phyloP scores from a whole-genome alignment of 2,888 invertebrate genomes.

The Tetragnatha montana region DNA sequence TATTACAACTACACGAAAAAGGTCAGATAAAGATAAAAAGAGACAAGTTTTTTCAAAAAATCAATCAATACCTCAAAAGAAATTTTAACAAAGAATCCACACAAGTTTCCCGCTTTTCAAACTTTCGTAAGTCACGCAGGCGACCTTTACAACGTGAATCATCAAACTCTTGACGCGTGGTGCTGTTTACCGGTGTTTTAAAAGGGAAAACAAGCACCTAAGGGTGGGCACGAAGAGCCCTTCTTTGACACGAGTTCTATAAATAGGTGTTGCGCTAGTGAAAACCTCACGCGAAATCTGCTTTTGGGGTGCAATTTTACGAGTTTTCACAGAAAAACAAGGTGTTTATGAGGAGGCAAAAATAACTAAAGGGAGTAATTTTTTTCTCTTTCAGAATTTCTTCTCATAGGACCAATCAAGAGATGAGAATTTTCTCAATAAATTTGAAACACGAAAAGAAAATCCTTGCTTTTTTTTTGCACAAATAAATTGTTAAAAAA shows the following conservation, averaged over 20 bases:
- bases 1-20: too few species aligned
- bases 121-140: too few species aligned
- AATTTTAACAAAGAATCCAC: not conserved
- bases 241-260: not conserved
- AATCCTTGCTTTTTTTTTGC: not conserved
- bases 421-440: not conserved
- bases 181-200: not conserved
- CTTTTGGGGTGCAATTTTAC: not conserved
- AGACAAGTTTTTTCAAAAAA: too few species aligned
- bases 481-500: not conserved
- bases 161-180: not conserved
- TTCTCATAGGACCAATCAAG: too few species aligned
- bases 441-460: not conserved
- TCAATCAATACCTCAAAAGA: not conserved
- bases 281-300: not conserved
- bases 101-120: not conserved
- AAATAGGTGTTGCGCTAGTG: not conserved
- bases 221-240: not conserved
- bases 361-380: too few species aligned
- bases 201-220: not conserved
- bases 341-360: too few species aligned
- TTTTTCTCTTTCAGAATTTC: too few species aligned
- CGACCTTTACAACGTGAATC: too few species aligned
- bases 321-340: not conserved
- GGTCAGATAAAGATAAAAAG: too few species aligned